Percentiles rank a stretch among this genome's conserved stretches.
These are phyloP conservation scores for Diplolepis rosae DNA, from an alignment of 2,888 invertebrate species.

Conservation along the genomic window DNA sequence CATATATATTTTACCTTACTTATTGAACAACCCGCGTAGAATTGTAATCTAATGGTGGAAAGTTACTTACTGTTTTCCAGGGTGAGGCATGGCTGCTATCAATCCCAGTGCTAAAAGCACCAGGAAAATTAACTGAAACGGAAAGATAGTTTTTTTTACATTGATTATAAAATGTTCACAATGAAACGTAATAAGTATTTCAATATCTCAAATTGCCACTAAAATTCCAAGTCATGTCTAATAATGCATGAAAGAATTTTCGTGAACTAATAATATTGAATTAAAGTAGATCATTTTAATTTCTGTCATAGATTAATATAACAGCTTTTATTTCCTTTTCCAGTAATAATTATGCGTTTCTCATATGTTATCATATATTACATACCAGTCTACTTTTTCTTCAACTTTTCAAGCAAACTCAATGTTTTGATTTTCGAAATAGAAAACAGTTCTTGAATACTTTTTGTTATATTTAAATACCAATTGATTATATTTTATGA, in stretches of 20 bases:
- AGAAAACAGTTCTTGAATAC: neutral
- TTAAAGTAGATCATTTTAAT: too few species aligned
- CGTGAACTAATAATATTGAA: neutral
- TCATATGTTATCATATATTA: neutral
- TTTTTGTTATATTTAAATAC: too few species aligned
- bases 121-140: slow-evolving; percentile 33
- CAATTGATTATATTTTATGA: too few species aligned
- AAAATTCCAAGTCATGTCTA: neutral
- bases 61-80: slow-evolving; percentile 27
- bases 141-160: neutral
- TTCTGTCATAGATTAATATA: too few species aligned
- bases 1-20: too few species aligned
- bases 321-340: too few species aligned
- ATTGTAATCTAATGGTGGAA: neutral
- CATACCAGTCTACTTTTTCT: neutral
- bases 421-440: neutral
- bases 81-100: slow-evolving; percentile 35
- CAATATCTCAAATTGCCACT: too few species aligned
- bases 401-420: neutral
- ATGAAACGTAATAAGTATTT: too few species aligned
- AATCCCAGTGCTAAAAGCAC: slow-evolving; percentile 36
- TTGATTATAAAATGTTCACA: neutral
- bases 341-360: slow-evolving; percentile 2
- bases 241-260: neutral
- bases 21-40: too few species aligned